Base-by-base conservation (phyloP, 30 jellyfish, hydroid and myxozoan genomes). In the Aurelia aurita region DNA sequence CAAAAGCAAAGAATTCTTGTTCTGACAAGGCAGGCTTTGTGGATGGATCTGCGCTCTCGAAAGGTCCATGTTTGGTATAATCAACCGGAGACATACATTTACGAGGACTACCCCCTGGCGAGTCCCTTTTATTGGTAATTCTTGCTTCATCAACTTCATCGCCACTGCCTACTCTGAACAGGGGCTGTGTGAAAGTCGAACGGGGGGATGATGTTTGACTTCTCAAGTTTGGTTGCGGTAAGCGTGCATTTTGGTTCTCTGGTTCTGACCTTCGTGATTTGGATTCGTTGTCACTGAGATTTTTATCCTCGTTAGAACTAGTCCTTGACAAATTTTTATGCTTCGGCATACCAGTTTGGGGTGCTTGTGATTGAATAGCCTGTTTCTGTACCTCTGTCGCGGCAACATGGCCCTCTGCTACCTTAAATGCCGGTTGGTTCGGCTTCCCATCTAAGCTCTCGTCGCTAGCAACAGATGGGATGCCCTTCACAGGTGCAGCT, bases 91-190 rank as follows among this genome's bases (percentile, higher is more conserved):
- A 73, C 73, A 74, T 18, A 55, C 95, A 85, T 22, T 85, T 85
- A 21, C 95, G 88, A 27, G 95, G 95, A 31, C 89, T 85, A 4
- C 44, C 89, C 57, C 61, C 77, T 11, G 95, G 77, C 23, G 95
- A 60, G 5, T 22, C 51, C 22, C 46, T 32, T 45, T 47, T 34
- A 21, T 54, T 43, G 0, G 43, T 72, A 0, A 11, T 6, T 71
- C 45, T 78, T 13, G 60, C 83, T 18, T 27, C 87, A 31, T 75
- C 88, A 39, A 22, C 73, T 19, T 62, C 81, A 15, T 62, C 87
- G 7, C 84, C 45, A 32, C 91, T 83, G 5, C 93, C 93, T 2
- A 83, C 55, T 28, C 93, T 35, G 81, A 83, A 83, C 1, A 83
- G 22, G 43, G 90, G 90, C 23, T 60, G 79, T 11, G 69, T 20